phyloP scores from a whole-genome alignment of 2,113 vertebrate species.

The Tetrax tetrax region DNA sequence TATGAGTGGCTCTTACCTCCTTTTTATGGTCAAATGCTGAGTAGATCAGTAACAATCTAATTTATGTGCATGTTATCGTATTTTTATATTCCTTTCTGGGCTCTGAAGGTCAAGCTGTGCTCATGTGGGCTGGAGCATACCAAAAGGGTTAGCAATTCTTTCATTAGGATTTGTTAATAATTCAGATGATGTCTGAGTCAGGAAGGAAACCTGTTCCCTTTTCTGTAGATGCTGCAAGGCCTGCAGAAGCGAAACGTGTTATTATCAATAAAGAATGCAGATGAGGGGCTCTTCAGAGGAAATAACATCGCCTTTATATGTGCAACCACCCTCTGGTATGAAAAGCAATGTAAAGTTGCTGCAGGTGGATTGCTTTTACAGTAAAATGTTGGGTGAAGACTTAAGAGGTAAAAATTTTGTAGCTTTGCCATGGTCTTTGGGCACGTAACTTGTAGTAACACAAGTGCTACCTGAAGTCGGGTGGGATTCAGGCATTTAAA shows the following conservation, averaged over 20 bases:
- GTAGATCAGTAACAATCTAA: conserved; percentile 21
- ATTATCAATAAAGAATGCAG: neutral
- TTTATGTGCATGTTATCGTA: conserved; percentile 49
- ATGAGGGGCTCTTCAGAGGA: neutral
- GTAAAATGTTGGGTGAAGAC: neutral
- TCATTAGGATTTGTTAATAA: conserved; percentile 58
- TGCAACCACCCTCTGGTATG: neutral
- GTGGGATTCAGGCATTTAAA: neutral
- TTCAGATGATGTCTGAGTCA: conserved; percentile 33
- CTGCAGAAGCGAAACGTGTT: neutral
- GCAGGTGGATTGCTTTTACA: neutral
- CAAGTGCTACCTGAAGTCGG: rapidly evolving
- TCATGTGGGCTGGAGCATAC: neutral
- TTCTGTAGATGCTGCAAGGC: neutral
- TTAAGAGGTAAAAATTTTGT: neutral
- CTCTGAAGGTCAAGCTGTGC: conserved; percentile 20
- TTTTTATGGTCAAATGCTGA: neutral
- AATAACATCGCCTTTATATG: neutral
- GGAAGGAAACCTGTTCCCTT: neutral
- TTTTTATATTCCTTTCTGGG: conserved; percentile 20
- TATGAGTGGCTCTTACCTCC: neutral
- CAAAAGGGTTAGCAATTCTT: neutral
- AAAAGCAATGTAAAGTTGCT: neutral
- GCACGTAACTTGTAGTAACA: neutral
- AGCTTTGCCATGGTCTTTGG: neutral